phyloP scores from a whole-genome alignment of 2,888 invertebrate species.

The Thereva nobilitata region DNA sequence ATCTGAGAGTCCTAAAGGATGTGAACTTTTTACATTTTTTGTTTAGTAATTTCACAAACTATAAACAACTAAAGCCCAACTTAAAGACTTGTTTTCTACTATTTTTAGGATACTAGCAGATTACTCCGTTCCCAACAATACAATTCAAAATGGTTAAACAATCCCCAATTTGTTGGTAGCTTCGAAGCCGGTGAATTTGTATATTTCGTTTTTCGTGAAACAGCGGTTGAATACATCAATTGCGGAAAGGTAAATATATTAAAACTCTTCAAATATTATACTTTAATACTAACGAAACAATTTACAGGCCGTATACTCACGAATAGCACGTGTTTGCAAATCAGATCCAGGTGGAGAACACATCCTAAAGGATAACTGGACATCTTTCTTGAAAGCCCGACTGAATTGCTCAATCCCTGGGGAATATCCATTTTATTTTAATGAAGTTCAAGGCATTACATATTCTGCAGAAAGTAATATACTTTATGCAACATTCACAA shows the following conservation, averaged over 20 bases:
- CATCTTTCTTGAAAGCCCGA: constrained; percentile 86
- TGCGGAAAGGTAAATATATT: constrained; percentile 79
- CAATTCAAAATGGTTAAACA: constrained; percentile 86
- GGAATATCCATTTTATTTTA: constrained; percentile 84
- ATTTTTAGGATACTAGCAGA: constrained; percentile 54
- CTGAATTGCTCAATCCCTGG: constrained; percentile 83
- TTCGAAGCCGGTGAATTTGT: constrained; percentile 87
- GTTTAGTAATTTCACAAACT: background rate
- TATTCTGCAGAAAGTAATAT: constrained; percentile 77
- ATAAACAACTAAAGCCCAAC: background rate
- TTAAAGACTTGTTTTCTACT: background rate
- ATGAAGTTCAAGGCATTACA: constrained; percentile 84
- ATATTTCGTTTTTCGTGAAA: constrained; percentile 89
- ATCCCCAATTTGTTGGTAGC: constrained; percentile 89
- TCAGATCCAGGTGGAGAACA: constrained; percentile 80
- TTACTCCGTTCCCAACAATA: constrained; percentile 77
- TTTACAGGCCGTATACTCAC: constrained; percentile 79
- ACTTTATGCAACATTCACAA: constrained; percentile 83
- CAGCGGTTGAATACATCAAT: constrained; percentile 89
- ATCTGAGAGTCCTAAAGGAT: too few species aligned
- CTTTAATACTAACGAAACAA: background rate
- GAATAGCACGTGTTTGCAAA: constrained; percentile 90
- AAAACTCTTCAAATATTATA: background rate
- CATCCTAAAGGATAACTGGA: constrained; percentile 83
- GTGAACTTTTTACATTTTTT: too few species aligned